Percentiles rank a stretch among this genome's conserved stretches.
Conservation (phyloP, 2,113 vertebrate genomes). For the Pangasianodon hypophthalmus region DNA sequence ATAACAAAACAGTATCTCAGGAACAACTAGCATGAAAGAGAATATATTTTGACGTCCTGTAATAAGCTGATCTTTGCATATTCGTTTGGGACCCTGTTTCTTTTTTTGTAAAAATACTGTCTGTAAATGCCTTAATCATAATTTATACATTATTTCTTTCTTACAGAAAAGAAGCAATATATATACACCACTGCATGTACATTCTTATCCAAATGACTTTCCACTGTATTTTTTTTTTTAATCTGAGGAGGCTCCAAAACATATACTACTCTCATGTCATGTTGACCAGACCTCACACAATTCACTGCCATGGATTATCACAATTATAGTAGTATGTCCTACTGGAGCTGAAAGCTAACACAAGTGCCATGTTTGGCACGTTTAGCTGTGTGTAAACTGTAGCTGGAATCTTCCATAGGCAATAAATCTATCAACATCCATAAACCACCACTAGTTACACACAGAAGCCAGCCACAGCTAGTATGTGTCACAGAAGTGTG, state of each 20-base stretch:
- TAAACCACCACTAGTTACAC: conserved; percentile 24
- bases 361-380: neutral
- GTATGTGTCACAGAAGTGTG: conserved; percentile 1
- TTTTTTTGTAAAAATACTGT: no score
- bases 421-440: conserved; percentile 12
- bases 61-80: neutral
- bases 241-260: neutral
- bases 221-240: neutral
- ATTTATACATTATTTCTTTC: no score
- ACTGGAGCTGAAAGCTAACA: neutral
- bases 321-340: neutral
- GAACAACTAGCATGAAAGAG: neutral
- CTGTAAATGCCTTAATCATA: no score
- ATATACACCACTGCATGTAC: no score
- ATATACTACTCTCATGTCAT: neutral
- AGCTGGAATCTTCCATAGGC: neutral
- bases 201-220: no score
- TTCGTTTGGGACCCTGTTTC: neutral
- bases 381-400: neutral
- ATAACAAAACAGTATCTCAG: neutral
- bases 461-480: conserved; percentile 28
- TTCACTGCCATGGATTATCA: neutral
- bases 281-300: neutral
- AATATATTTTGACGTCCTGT: neutral
- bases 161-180: no score